Percentiles rank a stretch among this genome's conserved stretches.
These are phyloP conservation scores for Tenthredo livida DNA, from an alignment of 2,888 invertebrate species.

Conservation along the genomic window DNA sequence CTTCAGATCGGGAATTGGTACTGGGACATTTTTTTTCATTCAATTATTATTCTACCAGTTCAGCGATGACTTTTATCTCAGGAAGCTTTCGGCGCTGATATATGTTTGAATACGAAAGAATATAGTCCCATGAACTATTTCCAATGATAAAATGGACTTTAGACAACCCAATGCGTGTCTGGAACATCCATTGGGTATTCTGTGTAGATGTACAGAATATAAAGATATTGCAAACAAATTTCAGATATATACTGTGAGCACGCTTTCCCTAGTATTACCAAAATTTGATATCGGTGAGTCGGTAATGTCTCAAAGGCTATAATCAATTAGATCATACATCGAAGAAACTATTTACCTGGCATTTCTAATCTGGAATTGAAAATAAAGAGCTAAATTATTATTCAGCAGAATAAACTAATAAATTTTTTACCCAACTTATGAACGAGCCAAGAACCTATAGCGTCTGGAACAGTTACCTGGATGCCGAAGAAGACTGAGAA, in stretches of 20 bases:
- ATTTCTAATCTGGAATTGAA: not conserved
- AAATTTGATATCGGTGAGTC: slow-evolving; percentile 35
- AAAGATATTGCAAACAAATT: slow-evolving; percentile 58
- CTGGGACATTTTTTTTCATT: not conserved
- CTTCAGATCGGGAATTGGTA: not conserved
- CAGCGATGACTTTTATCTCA: not conserved
- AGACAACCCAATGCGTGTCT: slow-evolving; percentile 55
- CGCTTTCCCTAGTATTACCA: not conserved
- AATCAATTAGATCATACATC: not conserved
- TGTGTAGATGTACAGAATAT: slow-evolving; percentile 64
- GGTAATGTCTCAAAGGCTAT: no score
- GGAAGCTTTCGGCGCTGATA: not conserved
- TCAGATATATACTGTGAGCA: slow-evolving; percentile 36
- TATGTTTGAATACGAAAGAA: slow-evolving; percentile 53
- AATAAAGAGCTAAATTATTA: not conserved
- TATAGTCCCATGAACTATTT: not conserved
- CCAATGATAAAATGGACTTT: slow-evolving; percentile 8
- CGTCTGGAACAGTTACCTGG: slow-evolving; percentile 60
- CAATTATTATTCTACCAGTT: slow-evolving; percentile 11
- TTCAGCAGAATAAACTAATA: not conserved
- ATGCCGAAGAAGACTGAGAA: slow-evolving; percentile 55
- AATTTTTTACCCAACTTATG: not conserved
- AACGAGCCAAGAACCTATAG: slow-evolving; percentile 55
- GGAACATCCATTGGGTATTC: slow-evolving; percentile 63
- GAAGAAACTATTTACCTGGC: not conserved